A percentile compares a stretch with the other conserved stretches of the same genome.
These are phyloP conservation scores for Anthrax anthrax DNA, from an alignment of 2,888 invertebrate genomes.

Conservation along the genomic window DNA sequence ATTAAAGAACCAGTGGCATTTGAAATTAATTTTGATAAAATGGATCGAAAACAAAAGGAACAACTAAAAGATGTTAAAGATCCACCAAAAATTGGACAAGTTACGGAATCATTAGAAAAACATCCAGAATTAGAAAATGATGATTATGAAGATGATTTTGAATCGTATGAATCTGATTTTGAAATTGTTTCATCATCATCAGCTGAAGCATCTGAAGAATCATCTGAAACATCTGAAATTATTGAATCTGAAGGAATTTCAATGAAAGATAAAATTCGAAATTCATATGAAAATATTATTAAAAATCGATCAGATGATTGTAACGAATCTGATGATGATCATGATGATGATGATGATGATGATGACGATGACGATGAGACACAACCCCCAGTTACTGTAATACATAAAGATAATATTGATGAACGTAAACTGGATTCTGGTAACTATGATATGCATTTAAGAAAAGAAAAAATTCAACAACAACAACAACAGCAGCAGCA, in stretches of 20 bases:
- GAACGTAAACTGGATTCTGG: slow-evolving; percentile 45
- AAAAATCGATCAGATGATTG: no score
- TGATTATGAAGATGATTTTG: slow-evolving; percentile 42
- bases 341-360: background rate
- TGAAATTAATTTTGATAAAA: slow-evolving; percentile 26
- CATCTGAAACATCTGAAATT: background rate
- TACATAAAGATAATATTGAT: slow-evolving; percentile 32
- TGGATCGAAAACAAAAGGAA: no score
- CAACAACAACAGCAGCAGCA: slow-evolving; percentile 1
- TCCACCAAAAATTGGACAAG: slow-evolving; percentile 1
- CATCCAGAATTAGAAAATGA: slow-evolving; percentile 1
- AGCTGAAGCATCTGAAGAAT: slow-evolving; percentile 2
- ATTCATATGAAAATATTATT: background rate
- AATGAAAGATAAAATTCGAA: background rate
- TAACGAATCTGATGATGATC: no score
- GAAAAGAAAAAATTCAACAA: slow-evolving; percentile 12
- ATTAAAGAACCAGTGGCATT: slow-evolving; percentile 26
- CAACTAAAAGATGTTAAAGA: background rate
- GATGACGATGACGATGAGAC: slow-evolving; percentile 24
- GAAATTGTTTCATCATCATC: slow-evolving; percentile 28
- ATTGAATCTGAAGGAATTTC: background rate
- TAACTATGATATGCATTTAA: slow-evolving; percentile 38
- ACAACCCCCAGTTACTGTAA: slow-evolving; percentile 27
- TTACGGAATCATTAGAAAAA: slow-evolving; percentile 3
- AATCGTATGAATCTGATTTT: slow-evolving; percentile 44